A percentile compares a stretch with the other conserved stretches of the same genome.
These are phyloP conservation scores for Podarcis cretensis DNA, from an alignment of 2,113 vertebrate genomes.

Conservation along the genomic window DNA sequence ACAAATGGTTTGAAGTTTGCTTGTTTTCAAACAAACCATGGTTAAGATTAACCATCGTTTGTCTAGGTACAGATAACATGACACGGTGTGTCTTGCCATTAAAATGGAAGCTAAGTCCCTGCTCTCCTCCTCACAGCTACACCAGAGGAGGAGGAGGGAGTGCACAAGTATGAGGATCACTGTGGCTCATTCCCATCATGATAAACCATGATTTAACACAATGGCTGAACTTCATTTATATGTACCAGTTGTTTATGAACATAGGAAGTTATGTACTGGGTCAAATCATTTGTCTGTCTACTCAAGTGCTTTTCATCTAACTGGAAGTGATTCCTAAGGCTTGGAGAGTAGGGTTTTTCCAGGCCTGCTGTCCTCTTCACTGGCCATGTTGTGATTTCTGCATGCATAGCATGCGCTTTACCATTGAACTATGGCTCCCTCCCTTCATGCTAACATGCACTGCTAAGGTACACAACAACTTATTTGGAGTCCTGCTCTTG, in stretches of 20 bases:
- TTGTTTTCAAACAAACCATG: background rate
- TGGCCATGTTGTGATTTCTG: background rate
- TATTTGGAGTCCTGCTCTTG: no score
- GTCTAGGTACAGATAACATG: background rate
- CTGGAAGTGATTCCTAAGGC: background rate
- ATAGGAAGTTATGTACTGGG: background rate
- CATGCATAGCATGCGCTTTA: background rate
- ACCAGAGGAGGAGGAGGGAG: background rate
- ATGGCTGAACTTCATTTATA: background rate
- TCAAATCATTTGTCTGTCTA: no score
- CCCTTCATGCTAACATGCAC: background rate
- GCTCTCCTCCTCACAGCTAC: background rate
- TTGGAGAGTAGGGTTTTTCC: background rate
- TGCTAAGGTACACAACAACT: background rate
- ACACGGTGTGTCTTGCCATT: background rate
- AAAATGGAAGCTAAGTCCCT: background rate
- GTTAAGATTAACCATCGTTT: background rate
- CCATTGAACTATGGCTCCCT: no score
- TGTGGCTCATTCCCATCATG: background rate
- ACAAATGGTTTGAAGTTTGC: background rate
- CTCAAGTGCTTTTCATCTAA: background rate
- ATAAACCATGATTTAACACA: background rate
- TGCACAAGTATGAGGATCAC: background rate
- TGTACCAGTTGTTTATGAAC: background rate
- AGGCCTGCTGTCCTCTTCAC: no score